A percentile compares a stretch with the other conserved stretches of the same genome.
Conservation (phyloP, 2,113 vertebrate species). For the Trachemys scripta region DNA sequence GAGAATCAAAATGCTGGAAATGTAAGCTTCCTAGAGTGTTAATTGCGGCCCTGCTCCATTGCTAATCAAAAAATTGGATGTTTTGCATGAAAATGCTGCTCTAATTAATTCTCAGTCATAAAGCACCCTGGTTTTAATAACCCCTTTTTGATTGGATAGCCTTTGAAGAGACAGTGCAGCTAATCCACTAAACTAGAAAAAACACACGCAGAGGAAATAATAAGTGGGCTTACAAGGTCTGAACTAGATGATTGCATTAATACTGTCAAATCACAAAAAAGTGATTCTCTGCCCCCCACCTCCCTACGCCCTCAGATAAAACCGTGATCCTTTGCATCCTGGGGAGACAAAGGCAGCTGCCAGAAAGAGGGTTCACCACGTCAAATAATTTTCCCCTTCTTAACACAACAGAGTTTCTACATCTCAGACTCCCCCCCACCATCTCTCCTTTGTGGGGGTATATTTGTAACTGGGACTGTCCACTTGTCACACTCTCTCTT, state of each 20-base stretch:
- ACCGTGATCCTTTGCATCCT: neutral
- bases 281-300: neutral
- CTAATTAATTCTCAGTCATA: slow-evolving; percentile 91
- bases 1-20: slow-evolving; percentile 85
- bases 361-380: neutral
- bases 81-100: slow-evolving; percentile 89
- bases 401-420: neutral
- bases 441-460: neutral
- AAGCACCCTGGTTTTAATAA: slow-evolving; percentile 85
- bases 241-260: slow-evolving; percentile 63
- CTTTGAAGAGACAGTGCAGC: slow-evolving; percentile 81
- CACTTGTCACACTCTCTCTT: slow-evolving; percentile 57
- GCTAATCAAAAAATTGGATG: slow-evolving; percentile 90
- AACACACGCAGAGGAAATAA: slow-evolving; percentile 78
- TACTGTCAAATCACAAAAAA: slow-evolving; percentile 46
- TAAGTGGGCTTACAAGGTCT: slow-evolving; percentile 75
- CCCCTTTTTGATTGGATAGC: slow-evolving; percentile 85
- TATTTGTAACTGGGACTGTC: slow-evolving; percentile 7
- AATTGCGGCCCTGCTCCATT: slow-evolving; percentile 84
- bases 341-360: slow-evolving; percentile 33
- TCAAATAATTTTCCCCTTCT: neutral
- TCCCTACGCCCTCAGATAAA: neutral
- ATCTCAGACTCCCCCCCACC: neutral
- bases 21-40: slow-evolving; percentile 85
- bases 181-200: slow-evolving; percentile 78